A percentile compares a stretch with the other conserved stretches of the same genome.
phyloP scores from a whole-genome alignment of 2,113 vertebrate species.

The Sigmodon hispidus region DNA sequence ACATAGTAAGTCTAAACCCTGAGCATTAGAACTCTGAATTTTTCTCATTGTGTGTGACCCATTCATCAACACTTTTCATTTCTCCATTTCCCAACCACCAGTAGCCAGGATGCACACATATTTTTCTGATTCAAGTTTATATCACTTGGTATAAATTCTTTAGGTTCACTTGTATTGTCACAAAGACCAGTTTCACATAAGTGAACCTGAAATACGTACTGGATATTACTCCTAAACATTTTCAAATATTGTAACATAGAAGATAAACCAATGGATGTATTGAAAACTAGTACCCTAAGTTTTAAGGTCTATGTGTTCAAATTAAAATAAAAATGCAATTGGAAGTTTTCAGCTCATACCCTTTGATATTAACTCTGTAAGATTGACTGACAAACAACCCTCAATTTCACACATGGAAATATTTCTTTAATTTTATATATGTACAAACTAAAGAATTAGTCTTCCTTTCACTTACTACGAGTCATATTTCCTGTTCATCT shows the following conservation, averaged over 20 bases:
- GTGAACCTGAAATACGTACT: neutral
- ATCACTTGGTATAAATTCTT: neutral
- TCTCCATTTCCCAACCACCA: fast-evolving
- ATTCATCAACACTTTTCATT: neutral
- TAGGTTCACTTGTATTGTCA: neutral
- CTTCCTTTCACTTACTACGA: conserved; percentile 20
- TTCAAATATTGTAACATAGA: neutral
- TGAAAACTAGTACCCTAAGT: neutral
- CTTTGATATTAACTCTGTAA: conserved; percentile 17
- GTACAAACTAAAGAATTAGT: conserved; percentile 14
- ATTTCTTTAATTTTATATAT: conserved; percentile 42
- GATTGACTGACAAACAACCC: neutral
- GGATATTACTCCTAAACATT: neutral
- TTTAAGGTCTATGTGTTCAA: neutral
- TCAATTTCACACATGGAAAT: neutral
- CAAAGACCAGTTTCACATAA: neutral
- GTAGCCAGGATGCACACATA: no score
- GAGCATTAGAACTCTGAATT: neutral
- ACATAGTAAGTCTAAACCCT: neutral
- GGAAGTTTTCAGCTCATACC: neutral
- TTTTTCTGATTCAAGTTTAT: neutral
- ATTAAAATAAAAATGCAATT: conserved; percentile 32
- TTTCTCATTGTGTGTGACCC: neutral
- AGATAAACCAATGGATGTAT: neutral
- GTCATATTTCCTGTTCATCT: conserved; percentile 32